Evolutionary conservation across 2,113 vertebrate species (phyloP).

Genomic region (Grammomys surdaster): DNA sequence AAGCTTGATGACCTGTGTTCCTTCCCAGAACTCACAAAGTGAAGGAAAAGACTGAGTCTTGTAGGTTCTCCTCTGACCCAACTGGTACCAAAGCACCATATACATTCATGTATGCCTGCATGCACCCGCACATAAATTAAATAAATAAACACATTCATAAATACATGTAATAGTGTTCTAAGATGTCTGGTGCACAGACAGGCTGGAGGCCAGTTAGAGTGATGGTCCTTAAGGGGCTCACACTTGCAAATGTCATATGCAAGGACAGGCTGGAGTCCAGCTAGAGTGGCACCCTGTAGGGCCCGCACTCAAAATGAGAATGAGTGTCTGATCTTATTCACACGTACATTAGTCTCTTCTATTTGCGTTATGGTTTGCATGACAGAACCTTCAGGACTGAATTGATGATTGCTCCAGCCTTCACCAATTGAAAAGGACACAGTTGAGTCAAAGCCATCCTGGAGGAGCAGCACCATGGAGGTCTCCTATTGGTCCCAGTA

Average conservation of each 20-base stretch:
- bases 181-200: not conserved
- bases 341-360: not conserved
- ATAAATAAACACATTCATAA: not conserved
- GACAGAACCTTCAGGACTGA: not conserved
- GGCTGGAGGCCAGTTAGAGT: not conserved
- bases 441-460: not conserved
- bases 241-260: not conserved
- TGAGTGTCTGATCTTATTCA: not conserved
- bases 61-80: not conserved
- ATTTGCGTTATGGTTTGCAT: not conserved
- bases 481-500: not conserved
- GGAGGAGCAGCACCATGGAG: not conserved
- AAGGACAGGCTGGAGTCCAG: not conserved
- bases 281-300: not conserved
- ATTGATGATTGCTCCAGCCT: not conserved
- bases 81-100: not conserved
- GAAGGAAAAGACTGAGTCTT: not conserved
- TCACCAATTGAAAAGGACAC: not conserved
- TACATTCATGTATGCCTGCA: not conserved
- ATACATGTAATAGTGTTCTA: not conserved
- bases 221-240: not conserved
- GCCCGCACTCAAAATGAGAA: not conserved
- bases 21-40: not conserved
- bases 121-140: not conserved
- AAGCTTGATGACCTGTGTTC: not conserved